phyloP scores from a whole-genome alignment of 2,888 invertebrate species.

The Caenorhabditis sulstoni region DNA sequence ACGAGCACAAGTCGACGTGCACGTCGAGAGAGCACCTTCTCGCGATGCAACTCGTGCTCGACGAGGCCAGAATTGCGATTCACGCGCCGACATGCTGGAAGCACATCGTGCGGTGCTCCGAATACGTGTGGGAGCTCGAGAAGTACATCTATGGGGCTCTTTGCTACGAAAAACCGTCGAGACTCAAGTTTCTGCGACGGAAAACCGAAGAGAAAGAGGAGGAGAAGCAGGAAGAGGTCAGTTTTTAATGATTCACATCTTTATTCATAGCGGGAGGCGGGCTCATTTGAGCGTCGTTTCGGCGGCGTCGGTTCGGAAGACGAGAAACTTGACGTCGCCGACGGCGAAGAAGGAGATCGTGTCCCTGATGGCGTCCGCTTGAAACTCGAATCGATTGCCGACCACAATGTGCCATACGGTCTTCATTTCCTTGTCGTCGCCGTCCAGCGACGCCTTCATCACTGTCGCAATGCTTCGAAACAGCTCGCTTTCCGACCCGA shows the following conservation, averaged over 20 bases:
- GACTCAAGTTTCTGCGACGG: slow-evolving; percentile 59
- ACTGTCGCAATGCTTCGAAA: slow-evolving; percentile 18
- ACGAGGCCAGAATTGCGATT: slow-evolving; percentile 91
- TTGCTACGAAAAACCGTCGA: slow-evolving; percentile 68
- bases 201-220: slow-evolving; percentile 60
- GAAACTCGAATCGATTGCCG: slow-evolving; percentile 35
- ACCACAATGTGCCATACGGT: slow-evolving; percentile 33
- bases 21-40: slow-evolving; percentile 86
- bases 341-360: slow-evolving; percentile 45
- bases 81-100: slow-evolving; percentile 96
- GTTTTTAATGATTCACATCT: not conserved
- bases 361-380: slow-evolving; percentile 34
- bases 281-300: too few relatives aligned
- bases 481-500: slow-evolving; percentile 15
- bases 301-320: slow-evolving; percentile 11
- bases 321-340: slow-evolving; percentile 44
- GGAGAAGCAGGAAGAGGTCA: slow-evolving; percentile 35
- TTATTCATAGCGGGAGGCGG: too few relatives aligned
- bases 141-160: slow-evolving; percentile 85
- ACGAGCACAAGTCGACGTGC: slow-evolving; percentile 62
- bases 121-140: slow-evolving; percentile 93
- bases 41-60: slow-evolving; percentile 92
- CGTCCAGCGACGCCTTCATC: slow-evolving; percentile 22
- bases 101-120: slow-evolving; percentile 93
- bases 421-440: not conserved